Conservation (phyloP, 2,888 invertebrate genomes). For the Drosophila subsilvestris region DNA sequence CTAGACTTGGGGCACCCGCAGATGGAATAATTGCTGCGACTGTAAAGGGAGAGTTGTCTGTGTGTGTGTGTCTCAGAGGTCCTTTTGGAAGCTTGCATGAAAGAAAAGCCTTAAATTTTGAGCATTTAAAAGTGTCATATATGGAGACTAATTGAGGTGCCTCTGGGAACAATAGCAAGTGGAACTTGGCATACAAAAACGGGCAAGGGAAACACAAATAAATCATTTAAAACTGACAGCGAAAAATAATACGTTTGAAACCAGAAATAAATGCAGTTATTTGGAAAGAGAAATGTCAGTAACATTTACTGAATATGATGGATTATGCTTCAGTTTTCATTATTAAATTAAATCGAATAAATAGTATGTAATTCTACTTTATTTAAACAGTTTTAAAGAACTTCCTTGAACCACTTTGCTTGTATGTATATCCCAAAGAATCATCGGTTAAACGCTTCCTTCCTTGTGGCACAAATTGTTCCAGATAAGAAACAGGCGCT, state of each 20-base stretch:
- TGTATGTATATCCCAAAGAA: background rate
- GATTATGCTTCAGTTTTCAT: background rate
- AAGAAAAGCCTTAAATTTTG: slow-evolving; percentile 36
- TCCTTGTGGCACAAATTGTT: background rate
- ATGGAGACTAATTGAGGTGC: slow-evolving; percentile 39
- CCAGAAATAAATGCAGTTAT: background rate
- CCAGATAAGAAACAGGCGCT: slow-evolving; percentile 9
- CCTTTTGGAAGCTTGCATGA: slow-evolving; percentile 29
- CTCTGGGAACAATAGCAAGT: slow-evolving; percentile 1
- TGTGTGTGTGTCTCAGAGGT: slow-evolving; percentile 23
- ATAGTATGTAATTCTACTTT: too few relatives aligned
- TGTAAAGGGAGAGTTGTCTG: background rate
- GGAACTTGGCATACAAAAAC: background rate
- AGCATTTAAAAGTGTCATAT: slow-evolving; percentile 20
- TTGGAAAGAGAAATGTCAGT: background rate
- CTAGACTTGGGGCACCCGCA: slow-evolving; percentile 42
- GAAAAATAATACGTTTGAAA: background rate
- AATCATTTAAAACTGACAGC: background rate
- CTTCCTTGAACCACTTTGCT: background rate
- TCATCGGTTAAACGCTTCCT: background rate
- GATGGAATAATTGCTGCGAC: slow-evolving; percentile 42
- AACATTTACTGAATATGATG: background rate
- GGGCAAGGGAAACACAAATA: background rate
- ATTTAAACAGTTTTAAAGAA: background rate
- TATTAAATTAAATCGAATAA: too few relatives aligned